Evolutionary conservation across 2,888 invertebrate genomes (phyloP).

Genomic region (Teleiodes luculella): DNA sequence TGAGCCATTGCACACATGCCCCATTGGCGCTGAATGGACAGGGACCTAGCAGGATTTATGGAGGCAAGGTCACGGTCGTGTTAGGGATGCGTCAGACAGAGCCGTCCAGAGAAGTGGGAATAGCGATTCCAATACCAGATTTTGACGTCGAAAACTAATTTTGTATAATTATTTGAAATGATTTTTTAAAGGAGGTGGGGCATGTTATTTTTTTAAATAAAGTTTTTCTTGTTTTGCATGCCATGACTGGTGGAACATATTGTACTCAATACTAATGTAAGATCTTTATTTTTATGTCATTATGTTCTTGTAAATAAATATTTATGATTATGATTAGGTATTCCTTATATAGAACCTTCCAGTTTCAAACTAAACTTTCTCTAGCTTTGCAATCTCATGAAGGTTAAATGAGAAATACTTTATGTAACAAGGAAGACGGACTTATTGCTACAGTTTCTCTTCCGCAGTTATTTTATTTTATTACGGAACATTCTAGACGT

Average conservation of each 20-base stretch:
- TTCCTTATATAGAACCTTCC: not conserved
- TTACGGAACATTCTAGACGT: not conserved
- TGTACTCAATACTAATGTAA: no score
- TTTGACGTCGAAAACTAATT: no score
- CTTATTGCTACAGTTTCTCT: not conserved
- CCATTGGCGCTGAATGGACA: not conserved
- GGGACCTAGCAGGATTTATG: not conserved
- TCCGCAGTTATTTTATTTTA: not conserved
- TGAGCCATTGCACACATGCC: constrained; percentile 1
- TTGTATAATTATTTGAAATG: no score
- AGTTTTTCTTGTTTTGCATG: no score
- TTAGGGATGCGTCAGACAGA: not conserved
- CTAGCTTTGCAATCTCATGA: not conserved
- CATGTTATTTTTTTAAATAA: no score
- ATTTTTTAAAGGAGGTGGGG: no score
- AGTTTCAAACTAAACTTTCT: not conserved
- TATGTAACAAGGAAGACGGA: not conserved
- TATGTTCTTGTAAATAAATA: no score
- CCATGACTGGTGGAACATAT: no score
- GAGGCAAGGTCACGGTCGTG: not conserved
- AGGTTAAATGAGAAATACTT: not conserved
- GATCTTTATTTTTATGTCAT: no score
- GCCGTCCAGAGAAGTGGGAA: no score
- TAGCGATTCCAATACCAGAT: no score
- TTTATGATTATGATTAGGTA: no score